Percentiles rank a stretch among this genome's conserved stretches.
phyloP scores from a whole-genome alignment of 2,113 vertebrate genomes.

The Pseudorhombus dupliciocellatus region DNA sequence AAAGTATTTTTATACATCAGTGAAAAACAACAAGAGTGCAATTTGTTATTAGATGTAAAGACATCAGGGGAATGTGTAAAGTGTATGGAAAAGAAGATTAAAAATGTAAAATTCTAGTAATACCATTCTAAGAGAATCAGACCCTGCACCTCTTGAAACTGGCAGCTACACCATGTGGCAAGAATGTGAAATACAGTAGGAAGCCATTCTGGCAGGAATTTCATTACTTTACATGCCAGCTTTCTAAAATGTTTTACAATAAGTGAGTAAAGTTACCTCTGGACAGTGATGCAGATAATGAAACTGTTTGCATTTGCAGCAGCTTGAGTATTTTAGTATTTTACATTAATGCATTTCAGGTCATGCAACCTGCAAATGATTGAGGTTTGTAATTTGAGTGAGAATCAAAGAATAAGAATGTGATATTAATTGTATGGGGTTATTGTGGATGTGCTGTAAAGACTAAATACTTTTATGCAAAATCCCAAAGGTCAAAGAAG shows the following conservation, averaged over 20 bases:
- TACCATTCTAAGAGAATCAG: slow-evolving; percentile 18
- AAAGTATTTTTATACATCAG: slow-evolving; percentile 10
- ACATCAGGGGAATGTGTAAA: slow-evolving; percentile 8
- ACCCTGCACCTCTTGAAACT: slow-evolving; percentile 46
- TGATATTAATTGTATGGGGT: slow-evolving; percentile 32
- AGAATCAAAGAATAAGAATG: slow-evolving; percentile 39
- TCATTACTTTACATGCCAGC: background rate
- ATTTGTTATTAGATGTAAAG: slow-evolving; percentile 17
- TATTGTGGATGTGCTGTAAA: slow-evolving; percentile 17
- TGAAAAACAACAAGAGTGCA: slow-evolving; percentile 5
- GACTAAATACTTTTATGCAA: background rate
- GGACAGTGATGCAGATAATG: background rate
- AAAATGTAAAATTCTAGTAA: background rate
- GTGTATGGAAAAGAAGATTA: slow-evolving; percentile 19
- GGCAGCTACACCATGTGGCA: slow-evolving; percentile 67
- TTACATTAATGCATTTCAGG: background rate
- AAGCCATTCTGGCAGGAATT: slow-evolving; percentile 19
- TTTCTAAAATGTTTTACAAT: background rate
- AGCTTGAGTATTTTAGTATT: background rate
- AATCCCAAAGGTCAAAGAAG: slow-evolving; percentile 7
- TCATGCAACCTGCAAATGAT: background rate
- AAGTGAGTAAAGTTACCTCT: background rate
- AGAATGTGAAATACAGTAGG: slow-evolving; percentile 58
- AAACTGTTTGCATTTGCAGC: background rate
- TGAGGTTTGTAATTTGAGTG: slow-evolving; percentile 30